Base-by-base conservation (phyloP, 2,888 invertebrate species). In the Calameuta idolon region DNA sequence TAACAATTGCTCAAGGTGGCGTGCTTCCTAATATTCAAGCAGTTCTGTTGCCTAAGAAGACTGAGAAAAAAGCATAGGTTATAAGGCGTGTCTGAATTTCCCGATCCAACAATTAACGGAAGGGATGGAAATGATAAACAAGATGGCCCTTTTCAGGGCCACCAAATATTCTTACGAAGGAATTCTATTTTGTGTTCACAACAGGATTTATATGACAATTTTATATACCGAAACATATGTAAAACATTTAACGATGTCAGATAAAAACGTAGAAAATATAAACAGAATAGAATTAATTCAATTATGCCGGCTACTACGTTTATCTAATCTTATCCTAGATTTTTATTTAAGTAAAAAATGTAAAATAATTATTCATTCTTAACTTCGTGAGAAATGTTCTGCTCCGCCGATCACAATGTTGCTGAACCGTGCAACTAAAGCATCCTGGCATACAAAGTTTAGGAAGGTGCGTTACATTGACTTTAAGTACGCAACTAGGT, bases 1-100 rank as follows among this genome's bases (percentile, higher is more conserved):
- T 96, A 3, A 96, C 96, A 55, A 96, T 97, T 88, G 94, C 96
- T 35, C 95, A 96, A 90, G 96, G 96, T 79, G 97, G 96, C 85
- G 96, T 97, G 0, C 90, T 97, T 87, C 96, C 96, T 0, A 95
- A 95, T 88, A 96, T 96, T 83, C 94, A 95, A 86, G 93, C 95
- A 9, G 94, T 95, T 35, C 92, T 96, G 4, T 89, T 96, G 79
- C 95, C 96, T 79, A 96, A 95, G 93, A 94, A 95, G 92, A 94
- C 95, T 3, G 89, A 85, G 85, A 81, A 79, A 73, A 76, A 69
- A 76, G 73, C 34, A 5, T 77, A 69, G 69, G 31, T 23, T 68
- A 15, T 12, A 40, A 15, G 40, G 15, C 40, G 4, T 40, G 15
- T 12, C 12, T 12, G 4, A 15, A 15, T 12, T 4, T 37, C 1